Evolutionary conservation across 1,140 invertebrate species (phyloP), one percentile per base, ranked within the genome.

Genomic region (Hesperophylax magnus): DNA sequence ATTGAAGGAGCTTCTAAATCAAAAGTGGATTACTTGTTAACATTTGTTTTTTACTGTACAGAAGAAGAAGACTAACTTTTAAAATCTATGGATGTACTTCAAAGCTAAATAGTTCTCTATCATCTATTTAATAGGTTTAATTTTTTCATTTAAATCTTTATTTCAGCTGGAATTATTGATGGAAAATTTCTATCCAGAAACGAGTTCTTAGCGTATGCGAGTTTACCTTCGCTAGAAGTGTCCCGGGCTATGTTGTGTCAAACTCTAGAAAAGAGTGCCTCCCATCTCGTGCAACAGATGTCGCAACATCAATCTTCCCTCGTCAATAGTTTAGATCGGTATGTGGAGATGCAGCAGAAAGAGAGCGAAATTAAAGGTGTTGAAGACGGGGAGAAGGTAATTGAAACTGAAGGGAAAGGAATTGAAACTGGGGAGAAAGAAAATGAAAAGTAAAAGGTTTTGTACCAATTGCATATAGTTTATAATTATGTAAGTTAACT

Each of bases 251-350:
- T 91, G 84, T 87, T 96, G 20, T 93, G 94, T 77, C 90, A 93
- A 79, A 89, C 92, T 8, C 86, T 96, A 3, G 92, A 93, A 82
- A 92, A 87, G 86, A 92, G 92, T 22, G 93, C 91, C 54, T 91
- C 92, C 53, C 87, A 92, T 81, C 83, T 96, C 53, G 92, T 93
- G 27, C 87, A 88, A 53, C 92, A 95, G 84, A 86, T 96, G n/a
- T 93, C 92, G 81, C 90, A 92, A 83, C 92, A 93, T 89, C 94
- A 94, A 85, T 91, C 91, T 72, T 92, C 88, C 65, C 88, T 95
- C 61, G 91, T 95, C 20, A 91, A 91, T 71, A 89, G 93, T 84
- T 88, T 94, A 54, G 91, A 93, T 79, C 89, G 90, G 82, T 91
- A 92, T 84, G 89, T 89, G n/a, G 76, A 72, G 24, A 80, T 84